Conservation (phyloP, 2,113 vertebrate species). For the Clarias magur region DNA sequence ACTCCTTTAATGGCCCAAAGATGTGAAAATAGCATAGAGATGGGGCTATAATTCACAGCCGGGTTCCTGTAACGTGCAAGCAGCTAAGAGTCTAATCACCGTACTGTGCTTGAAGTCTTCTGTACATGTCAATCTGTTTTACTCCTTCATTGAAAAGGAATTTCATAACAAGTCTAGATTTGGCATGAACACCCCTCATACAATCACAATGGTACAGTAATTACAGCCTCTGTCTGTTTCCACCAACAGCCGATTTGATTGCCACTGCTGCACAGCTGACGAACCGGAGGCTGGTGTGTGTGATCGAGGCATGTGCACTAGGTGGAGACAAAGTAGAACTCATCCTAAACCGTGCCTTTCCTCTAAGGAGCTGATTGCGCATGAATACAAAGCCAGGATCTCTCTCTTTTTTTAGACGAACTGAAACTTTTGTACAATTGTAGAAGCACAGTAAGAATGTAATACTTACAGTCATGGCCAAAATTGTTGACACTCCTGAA, state of each 20-base stretch:
- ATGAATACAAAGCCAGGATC: background rate
- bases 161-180: no score
- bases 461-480: background rate
- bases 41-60: no score
- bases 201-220: background rate
- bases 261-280: conserved; percentile 62
- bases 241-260: conserved; percentile 67
- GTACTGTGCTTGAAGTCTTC: no score
- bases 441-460: background rate
- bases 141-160: no score
- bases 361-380: conserved; percentile 51
- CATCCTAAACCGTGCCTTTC: conserved; percentile 66
- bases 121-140: no score
- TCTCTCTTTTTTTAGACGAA: background rate
- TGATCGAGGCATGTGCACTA: conserved; percentile 73
- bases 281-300: conserved; percentile 71
- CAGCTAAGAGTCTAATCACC: no score
- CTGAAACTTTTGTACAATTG: background rate
- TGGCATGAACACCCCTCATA: background rate
- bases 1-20: no score
- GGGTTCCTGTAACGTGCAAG: no score
- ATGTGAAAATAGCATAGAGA: no score
- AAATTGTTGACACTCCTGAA: no score
- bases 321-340: conserved; percentile 66
- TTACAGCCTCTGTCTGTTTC: conserved; percentile 16